Base-by-base conservation (phyloP, 1,140 invertebrate genomes). In the Zaprionus vittiger region DNA sequence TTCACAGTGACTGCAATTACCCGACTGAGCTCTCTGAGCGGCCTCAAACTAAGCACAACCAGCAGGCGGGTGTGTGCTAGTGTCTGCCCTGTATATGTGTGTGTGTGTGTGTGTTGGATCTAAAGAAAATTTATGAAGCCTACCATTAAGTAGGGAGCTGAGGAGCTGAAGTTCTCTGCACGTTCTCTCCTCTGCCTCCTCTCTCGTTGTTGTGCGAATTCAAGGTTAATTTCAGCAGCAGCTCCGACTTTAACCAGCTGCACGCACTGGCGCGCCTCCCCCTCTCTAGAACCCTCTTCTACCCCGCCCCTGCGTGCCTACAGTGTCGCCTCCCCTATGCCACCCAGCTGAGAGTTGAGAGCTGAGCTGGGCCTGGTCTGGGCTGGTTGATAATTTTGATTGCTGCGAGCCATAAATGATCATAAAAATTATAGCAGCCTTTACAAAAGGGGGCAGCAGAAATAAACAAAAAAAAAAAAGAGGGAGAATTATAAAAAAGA, bases 1-100 rank as follows among this genome's bases (percentile, higher is more conserved):
- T 90, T 90, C 85, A 90, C 85, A 89, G 85, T 89, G 90, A 90
- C 81, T 89, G 82, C 85, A 91, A 90, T 89, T 89, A 89, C 84
- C 73, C 71, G 64, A 68, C 73, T 47, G 31, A 41, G 72, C 56
- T 28, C 54, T 55, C 47, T 12, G 17, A 49, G 20, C 5, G 41
- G 15, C 47, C 44, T 47, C 47, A 67, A 37, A 26, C 72, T 67
- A 57, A 47, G 79, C 59, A 28, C 31, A 34, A 34, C 55, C 60
- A 38, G 41, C 72, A 74, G 75, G 77, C 64, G 31, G 64, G 31
- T 60, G 41, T 60, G 41, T 63, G 41, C 20, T 22, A 31, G 49
- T 55, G 61, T 70, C 26, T 22, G 28, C 31, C 31, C 31, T 34
- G 3, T 34, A 0, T 69, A 22, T 65, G 20, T 65, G 37, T 56